Conservation (phyloP, 2,113 vertebrate species). For the Myrmecophaga tridactyla region DNA sequence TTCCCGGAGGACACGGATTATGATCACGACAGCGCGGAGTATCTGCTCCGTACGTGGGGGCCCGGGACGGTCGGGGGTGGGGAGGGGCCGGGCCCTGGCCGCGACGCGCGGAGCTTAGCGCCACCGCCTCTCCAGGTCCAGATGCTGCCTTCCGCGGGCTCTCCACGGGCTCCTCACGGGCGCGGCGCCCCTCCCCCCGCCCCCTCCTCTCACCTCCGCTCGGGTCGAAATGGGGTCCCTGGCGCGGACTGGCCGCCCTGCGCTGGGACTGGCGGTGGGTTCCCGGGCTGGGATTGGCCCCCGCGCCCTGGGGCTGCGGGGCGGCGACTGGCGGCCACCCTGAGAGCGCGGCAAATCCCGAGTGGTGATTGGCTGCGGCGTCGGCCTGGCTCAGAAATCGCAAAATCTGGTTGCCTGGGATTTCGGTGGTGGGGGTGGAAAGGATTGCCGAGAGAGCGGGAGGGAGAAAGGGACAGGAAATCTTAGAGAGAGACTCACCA, state of each 20-base stretch:
- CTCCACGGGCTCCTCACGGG: constrained; percentile 14
- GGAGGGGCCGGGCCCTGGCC: background rate
- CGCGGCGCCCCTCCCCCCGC: background rate
- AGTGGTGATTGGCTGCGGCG: constrained; percentile 52
- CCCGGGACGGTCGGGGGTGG: background rate
- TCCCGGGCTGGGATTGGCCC: constrained; percentile 21
- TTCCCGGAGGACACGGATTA: background rate
- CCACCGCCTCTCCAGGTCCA: background rate
- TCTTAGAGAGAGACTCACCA: background rate
- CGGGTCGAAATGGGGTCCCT: background rate
- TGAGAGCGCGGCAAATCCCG: constrained; percentile 46
- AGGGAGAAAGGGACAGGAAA: background rate
- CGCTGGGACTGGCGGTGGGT: background rate
- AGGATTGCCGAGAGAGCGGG: background rate
- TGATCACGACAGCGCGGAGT: too few species aligned
- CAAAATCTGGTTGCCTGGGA: background rate
- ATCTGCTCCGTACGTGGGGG: too few species aligned
- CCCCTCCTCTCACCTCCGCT: constrained; percentile 26
- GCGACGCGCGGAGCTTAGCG: background rate
- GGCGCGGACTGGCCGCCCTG: background rate
- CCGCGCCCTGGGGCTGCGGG: background rate
- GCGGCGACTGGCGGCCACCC: background rate
- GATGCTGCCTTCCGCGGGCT: background rate
- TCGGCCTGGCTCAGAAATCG: background rate
- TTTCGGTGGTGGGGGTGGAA: background rate